Conservation (phyloP, 2,113 vertebrate genomes). For the Machaerirhynchus nigripectus region DNA sequence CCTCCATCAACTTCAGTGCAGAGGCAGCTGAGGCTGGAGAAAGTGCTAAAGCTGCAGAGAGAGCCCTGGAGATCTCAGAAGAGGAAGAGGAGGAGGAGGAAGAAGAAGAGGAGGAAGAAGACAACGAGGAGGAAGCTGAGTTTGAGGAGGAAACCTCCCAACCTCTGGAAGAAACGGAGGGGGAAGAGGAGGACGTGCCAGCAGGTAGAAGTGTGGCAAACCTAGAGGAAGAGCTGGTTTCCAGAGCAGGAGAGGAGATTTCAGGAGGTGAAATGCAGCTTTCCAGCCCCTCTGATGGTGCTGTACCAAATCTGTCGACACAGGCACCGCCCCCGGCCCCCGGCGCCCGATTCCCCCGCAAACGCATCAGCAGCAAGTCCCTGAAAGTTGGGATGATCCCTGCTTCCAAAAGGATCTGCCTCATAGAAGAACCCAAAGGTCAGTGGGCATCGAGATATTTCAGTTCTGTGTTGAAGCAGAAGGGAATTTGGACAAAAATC, state of each 20-base stretch:
- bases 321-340: conserved; percentile 38
- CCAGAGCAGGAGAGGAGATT: not conserved
- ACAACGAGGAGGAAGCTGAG: conserved; percentile 41
- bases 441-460: accelerated
- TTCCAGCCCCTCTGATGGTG: not conserved
- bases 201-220: conserved; percentile 42
- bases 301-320: not conserved
- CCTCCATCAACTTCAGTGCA: conserved; percentile 57
- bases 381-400: not conserved
- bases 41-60: not conserved
- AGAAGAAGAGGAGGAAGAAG: not conserved
- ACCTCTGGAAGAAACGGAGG: conserved; percentile 22
- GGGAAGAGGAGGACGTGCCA: conserved; percentile 47
- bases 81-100: conserved; percentile 45
- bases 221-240: not conserved
- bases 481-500: not conserved
- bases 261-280: not conserved
- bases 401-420: not conserved
- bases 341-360: conserved; percentile 66
- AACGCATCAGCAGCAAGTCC: conserved; percentile 38
- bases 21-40: not conserved
- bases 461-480: accelerated
- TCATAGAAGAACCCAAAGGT: not conserved
- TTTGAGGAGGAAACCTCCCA: conserved; percentile 39
- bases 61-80: not conserved